Percentiles rank a stretch among this genome's conserved stretches.
Conservation (phyloP, 2,113 vertebrate species). For the Ginglymostoma cirratum region DNA sequence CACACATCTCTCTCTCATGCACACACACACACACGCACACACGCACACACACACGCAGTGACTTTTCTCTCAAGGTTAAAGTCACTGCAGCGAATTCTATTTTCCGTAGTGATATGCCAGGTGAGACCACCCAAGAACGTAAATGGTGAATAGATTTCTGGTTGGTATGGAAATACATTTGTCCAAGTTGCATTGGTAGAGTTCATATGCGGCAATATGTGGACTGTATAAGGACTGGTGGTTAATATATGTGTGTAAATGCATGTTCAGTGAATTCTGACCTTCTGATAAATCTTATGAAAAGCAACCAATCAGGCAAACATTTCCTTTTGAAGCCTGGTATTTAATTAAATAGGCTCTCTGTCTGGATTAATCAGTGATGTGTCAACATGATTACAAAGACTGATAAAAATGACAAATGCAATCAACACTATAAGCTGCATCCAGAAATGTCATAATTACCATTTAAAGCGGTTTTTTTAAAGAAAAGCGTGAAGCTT, state of each 20-base stretch:
- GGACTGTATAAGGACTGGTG: not conserved
- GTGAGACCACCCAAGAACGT: not conserved
- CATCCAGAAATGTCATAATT: constrained; percentile 22
- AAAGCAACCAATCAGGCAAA: not conserved
- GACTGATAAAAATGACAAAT: constrained; percentile 1
- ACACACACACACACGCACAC: too few relatives aligned
- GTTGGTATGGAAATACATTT: not conserved
- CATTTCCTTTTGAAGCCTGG: not conserved
- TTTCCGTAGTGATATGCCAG: not conserved
- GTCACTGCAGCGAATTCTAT: not conserved
- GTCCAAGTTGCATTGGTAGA: not conserved
- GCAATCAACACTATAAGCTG: not conserved
- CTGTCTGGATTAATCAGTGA: not conserved
- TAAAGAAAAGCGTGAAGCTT: not conserved
- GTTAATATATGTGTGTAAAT: not conserved
- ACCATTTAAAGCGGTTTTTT: not conserved
- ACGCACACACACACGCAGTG: not conserved
- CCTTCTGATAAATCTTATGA: not conserved
- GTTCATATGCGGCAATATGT: not conserved
- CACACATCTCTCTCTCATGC: too few relatives aligned
- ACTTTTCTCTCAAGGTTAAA: not conserved
- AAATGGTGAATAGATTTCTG: not conserved
- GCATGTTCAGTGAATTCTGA: not conserved
- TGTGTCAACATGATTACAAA: not conserved
- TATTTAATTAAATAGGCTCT: constrained; percentile 15